Percentiles rank a stretch among this genome's conserved stretches.
Evolutionary conservation across 2,113 vertebrate genomes (phyloP).

Genomic region (Agapornis roseicollis): DNA sequence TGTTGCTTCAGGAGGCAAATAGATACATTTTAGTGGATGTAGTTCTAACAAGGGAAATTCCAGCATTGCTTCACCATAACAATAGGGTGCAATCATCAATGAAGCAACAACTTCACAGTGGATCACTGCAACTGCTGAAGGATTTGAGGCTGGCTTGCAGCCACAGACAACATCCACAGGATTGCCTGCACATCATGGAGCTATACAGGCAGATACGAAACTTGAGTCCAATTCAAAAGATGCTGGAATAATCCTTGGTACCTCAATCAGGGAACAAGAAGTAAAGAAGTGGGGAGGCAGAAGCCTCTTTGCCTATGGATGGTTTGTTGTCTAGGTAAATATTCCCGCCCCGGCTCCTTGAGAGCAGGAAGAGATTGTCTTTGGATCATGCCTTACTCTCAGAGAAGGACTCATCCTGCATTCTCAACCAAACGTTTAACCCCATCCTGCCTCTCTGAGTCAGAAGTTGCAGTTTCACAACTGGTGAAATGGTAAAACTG

Average conservation of each 20-base stretch:
- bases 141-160: neutral
- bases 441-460: neutral
- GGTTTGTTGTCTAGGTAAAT: neutral
- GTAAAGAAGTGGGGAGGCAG: neutral
- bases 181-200: neutral
- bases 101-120: neutral
- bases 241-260: neutral
- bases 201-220: neutral
- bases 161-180: neutral
- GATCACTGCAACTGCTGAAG: neutral
- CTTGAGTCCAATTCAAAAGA: neutral
- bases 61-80: neutral
- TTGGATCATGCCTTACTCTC: neutral
- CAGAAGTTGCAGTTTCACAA: neutral
- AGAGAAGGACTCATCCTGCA: neutral
- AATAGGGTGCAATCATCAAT: neutral
- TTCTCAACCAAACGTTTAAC: neutral
- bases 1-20: neutral
- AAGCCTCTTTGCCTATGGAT: neutral
- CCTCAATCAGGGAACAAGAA: neutral
- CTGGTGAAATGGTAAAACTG: neutral
- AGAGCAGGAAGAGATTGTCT: neutral
- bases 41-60: slow-evolving; percentile 5
- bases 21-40: neutral
- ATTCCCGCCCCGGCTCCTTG: accelerated